Evolutionary conservation across 2,888 invertebrate species (phyloP), one percentile per base, ranked within the genome.

Genomic region (Kuschelorhynchus macadamiae): DNA sequence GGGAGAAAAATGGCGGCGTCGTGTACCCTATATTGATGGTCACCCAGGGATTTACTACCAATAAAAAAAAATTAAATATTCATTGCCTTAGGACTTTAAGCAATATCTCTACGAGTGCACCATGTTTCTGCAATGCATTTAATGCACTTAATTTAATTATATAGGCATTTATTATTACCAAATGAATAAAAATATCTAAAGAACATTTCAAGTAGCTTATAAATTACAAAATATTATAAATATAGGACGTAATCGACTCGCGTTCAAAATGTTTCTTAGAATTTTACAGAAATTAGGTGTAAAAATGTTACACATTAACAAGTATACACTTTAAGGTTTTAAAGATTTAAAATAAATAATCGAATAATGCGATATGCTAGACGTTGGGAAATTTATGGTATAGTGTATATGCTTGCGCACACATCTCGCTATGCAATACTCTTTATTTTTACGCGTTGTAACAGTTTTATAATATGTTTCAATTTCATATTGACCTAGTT

Each of bases 401-500:
- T 1, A 17, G 11, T 47, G 20, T 47, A 18, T 18, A 1, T 20
- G 9, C 47, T 20, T 12, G 53, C 20, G 11, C 8, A 14, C 12
- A 42, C 25, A n/a, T 42, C 21, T 44, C 17, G 17, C 42, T 17
- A 42, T 56, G 56, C 56, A 30, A 56, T 41, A 56, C 18, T 25
- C 12, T 25, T 33, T 33, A 33, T 52, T 52, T 52, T 52, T 14
- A 52, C 7, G 8, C 52, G 41, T 20, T 55, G 53, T 41, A 55
- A 25, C 53, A 56, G 44, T 42, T 56, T 32, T 56, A 56, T 32
- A 44, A 56, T 44, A 56, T 16, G 16, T 42, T 36, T 36, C 36
- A 36, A 36, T 55, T 44, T 56, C 44, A 44, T 12, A 39, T 18
- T 59, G 59, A 59, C 59, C 59, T 30, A 59, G 59, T 39, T 59